phyloP scores from a whole-genome alignment of 2,888 invertebrate species.

The Furcula furcula region DNA sequence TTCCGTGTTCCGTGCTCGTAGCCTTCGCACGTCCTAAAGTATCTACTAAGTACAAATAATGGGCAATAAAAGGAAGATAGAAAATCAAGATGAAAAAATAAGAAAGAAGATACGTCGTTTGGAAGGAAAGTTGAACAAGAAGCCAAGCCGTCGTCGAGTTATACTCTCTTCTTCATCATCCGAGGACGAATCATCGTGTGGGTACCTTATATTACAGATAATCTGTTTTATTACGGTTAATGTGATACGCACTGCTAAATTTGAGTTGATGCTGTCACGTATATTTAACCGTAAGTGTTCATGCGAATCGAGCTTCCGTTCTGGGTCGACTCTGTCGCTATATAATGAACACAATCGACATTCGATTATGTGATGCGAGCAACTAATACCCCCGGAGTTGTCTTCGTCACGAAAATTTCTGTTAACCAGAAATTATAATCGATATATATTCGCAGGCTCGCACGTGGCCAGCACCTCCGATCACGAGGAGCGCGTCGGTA shows the following conservation, averaged over 20 bases:
- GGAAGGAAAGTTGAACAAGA: neutral
- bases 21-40: neutral
- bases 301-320: neutral
- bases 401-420: neutral
- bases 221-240: no score
- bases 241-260: no score
- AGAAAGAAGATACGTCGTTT: neutral
- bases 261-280: no score
- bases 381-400: neutral
- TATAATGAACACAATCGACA: neutral
- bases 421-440: neutral
- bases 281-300: neutral
- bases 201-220: no score
- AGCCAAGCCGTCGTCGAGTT: neutral
- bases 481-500: neutral
- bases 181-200: neutral
- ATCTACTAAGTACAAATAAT: neutral
- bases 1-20: neutral
- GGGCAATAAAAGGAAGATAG: neutral
- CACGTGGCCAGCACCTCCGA: neutral
- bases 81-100: neutral
- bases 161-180: neutral
- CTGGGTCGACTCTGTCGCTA: neutral
- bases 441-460: neutral
- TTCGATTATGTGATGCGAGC: neutral